Conservation (phyloP, 2,797 vertebrate species). For the Oreortyx pictus region DNA sequence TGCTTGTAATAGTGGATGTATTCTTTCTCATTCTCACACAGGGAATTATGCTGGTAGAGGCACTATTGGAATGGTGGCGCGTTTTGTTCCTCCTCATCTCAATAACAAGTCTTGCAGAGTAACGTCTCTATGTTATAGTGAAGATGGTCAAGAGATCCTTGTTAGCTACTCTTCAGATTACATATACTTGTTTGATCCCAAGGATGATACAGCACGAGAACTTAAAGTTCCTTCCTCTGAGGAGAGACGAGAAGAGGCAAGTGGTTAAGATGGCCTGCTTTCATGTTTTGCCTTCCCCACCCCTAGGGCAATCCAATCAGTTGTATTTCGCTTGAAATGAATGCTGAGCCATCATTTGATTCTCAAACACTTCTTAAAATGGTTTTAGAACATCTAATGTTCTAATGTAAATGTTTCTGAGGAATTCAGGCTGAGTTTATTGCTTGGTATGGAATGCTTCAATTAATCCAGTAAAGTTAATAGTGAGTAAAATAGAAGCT, state of each 20-base stretch:
- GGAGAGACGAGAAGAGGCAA: conserved; percentile 92
- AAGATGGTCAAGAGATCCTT: conserved; percentile 95
- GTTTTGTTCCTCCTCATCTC: conserved; percentile 95
- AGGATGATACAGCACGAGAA: conserved; percentile 94
- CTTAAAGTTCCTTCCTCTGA: conserved; percentile 96
- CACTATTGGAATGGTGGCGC: conserved; percentile 95
- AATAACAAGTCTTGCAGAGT: conserved; percentile 96
- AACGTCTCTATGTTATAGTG: conserved; percentile 96
- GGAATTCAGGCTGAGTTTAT: background rate
- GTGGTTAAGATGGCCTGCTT: conserved; percentile 6
- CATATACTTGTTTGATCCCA: conserved; percentile 97
- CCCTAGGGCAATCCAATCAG: background rate
- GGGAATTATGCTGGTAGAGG: conserved; percentile 95
- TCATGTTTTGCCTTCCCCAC: background rate
- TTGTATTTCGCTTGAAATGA: background rate
- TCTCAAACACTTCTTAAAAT: background rate
- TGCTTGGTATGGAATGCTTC: background rate
- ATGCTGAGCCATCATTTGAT: background rate
- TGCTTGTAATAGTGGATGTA: background rate
- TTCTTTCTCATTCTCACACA: conserved; percentile 45
- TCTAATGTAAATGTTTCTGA: background rate
- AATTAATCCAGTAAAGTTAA: background rate
- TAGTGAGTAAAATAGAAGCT: background rate
- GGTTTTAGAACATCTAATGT: background rate
- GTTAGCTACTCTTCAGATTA: conserved; percentile 99